Base-by-base conservation (phyloP, 2,888 invertebrate species). In the Callosobruchus maculatus region DNA sequence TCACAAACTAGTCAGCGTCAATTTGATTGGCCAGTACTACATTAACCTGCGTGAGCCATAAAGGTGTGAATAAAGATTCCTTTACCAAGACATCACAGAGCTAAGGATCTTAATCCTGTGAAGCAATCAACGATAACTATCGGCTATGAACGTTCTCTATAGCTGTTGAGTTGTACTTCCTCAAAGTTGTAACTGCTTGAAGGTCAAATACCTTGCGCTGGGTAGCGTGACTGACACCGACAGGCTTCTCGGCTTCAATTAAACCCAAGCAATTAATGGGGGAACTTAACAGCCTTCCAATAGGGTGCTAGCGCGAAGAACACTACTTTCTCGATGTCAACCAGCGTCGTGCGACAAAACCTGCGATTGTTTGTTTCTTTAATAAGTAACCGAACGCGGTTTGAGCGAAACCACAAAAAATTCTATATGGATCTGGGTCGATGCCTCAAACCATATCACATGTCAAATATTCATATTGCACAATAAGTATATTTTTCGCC, bases 241-340 rank as follows among this genome's bases (percentile, higher is more conserved):
- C 49, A 18, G 75, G 77, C 78, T 80, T 74, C 79, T 80, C 80
- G 79, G 77, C 80, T 80, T 78, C 81, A 81, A 82, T 82, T 82
- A 82, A 81, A 78, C 76, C 78, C 78, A 49, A 76, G 78, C 78
- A 82, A 82, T 82, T 82, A 82, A 49, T 49, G 49, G 49, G 49
- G 49, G 13, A 49, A 49, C 13, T 49, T 49, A 49, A 49, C 49
- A 1, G 49, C 49, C 49, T 49, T 49, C 49, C 49, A 49, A 49
- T 49, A 49, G 49, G 49, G 49, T 7, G 49, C 13, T 49, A 1
- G 49, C 18, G 49, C 49, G 49, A 49, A 18, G 13, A 49, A 49
- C 49, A 49, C 13, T 49, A 49, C 49, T 49, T 49, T 49, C 13
- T 18, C 13, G 49, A 18, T 49, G 13, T 49, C 49, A 49, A 49